phyloP scores from a whole-genome alignment of 1,140 invertebrate species.

The Hyposmocoma kahamanoa region DNA sequence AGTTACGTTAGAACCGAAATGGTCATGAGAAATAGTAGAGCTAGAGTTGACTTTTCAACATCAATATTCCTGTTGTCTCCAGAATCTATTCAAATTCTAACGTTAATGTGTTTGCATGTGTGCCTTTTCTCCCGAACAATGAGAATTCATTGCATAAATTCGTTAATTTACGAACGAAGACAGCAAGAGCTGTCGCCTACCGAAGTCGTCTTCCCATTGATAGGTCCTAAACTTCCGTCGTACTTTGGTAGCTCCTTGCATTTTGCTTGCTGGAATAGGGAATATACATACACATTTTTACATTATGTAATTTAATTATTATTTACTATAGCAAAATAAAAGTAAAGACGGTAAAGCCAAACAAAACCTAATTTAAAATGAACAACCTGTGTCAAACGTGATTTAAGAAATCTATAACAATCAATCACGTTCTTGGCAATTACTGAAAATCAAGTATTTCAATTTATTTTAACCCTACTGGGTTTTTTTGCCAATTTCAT shows the following conservation, averaged over 20 bases:
- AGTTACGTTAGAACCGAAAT: background rate
- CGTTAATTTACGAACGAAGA: slow-evolving; percentile 44
- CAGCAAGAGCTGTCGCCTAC: slow-evolving; percentile 80
- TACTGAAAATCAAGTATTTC: too few relatives aligned
- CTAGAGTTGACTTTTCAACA: background rate
- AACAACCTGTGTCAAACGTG: too few relatives aligned
- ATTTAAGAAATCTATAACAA: too few relatives aligned
- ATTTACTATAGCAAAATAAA: too few relatives aligned
- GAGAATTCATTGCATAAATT: slow-evolving; percentile 36
- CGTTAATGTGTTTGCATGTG: background rate
- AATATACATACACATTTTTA: too few relatives aligned
- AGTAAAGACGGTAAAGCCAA: too few relatives aligned
- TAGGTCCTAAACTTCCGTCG: slow-evolving; percentile 80
- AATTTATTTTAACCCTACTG: too few relatives aligned
- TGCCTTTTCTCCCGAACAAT: slow-evolving; percentile 17
- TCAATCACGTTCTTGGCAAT: too few relatives aligned
- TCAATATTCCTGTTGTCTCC: background rate
- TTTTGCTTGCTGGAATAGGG: slow-evolving; percentile 82
- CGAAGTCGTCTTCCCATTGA: slow-evolving; percentile 81
- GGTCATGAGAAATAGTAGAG: background rate
- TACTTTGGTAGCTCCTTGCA: slow-evolving; percentile 85
- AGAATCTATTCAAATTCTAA: background rate
- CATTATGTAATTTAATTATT: too few relatives aligned
- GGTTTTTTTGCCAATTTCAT: too few relatives aligned
- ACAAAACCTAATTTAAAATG: too few relatives aligned